These are phyloP conservation scores for Harpegnathos saltator DNA, from an alignment of 1,140 invertebrate species.

Conservation along the genomic window DNA sequence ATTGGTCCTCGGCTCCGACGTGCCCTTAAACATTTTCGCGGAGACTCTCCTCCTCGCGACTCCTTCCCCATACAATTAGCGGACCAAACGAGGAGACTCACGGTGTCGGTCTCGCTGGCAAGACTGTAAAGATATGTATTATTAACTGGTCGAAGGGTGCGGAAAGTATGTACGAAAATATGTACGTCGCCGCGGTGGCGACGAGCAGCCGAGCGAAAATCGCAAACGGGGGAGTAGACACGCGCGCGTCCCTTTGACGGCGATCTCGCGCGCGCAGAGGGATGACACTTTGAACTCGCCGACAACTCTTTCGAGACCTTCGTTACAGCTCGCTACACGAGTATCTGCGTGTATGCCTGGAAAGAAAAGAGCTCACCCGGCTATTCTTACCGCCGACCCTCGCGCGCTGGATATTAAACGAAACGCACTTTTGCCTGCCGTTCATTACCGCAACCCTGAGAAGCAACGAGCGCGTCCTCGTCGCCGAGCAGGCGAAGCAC, in stretches of 20 bases:
- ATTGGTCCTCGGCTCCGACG: too few species aligned
- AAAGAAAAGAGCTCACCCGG: neutral
- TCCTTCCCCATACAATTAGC: neutral
- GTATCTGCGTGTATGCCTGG: conserved; percentile 37
- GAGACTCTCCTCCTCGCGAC: neutral
- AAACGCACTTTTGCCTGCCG: conserved; percentile 33
- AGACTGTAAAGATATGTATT: conserved; percentile 42
- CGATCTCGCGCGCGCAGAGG: conserved; percentile 65
- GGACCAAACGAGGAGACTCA: too few species aligned
- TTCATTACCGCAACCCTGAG: conserved; percentile 36
- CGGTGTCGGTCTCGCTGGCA: neutral
- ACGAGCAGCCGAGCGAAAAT: conserved; percentile 71
- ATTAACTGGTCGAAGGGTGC: conserved; percentile 61
- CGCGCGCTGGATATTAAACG: conserved; percentile 30
- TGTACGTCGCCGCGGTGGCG: conserved; percentile 48
- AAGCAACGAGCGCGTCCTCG: neutral
- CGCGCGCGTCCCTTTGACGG: conserved; percentile 74
- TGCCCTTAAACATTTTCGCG: neutral
- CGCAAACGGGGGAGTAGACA: conserved; percentile 69
- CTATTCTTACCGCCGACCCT: conserved; percentile 25
- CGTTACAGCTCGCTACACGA: conserved; percentile 57
- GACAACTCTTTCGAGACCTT: conserved; percentile 67
- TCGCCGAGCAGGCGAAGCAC: neutral
- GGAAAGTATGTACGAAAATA: conserved; percentile 31
- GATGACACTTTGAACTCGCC: conserved; percentile 75